These are phyloP conservation scores for Zygogramma bicolorata DNA, from an alignment of 2,888 invertebrate genomes.

Conservation along the genomic window DNA sequence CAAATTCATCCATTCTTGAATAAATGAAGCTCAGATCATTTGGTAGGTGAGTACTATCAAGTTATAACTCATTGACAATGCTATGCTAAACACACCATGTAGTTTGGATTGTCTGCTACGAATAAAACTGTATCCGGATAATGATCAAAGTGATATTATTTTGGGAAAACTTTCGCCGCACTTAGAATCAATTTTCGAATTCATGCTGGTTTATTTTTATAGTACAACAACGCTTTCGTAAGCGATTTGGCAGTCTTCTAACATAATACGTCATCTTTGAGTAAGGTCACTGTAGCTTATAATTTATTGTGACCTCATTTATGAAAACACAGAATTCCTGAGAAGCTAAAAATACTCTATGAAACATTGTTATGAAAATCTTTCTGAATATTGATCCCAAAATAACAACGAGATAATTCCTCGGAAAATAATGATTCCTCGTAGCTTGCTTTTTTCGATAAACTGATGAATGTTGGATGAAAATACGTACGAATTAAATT, in stretches of 20 bases:
- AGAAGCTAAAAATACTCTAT: slow-evolving; percentile 20
- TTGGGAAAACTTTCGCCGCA: neutral
- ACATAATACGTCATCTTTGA: slow-evolving; percentile 23
- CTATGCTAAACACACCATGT: neutral
- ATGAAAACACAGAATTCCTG: slow-evolving; percentile 15
- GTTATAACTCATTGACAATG: too few species aligned
- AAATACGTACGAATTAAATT: too few species aligned
- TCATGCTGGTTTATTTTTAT: neutral
- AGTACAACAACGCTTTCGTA: neutral
- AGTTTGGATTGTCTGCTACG: neutral
- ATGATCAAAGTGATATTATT: neutral
- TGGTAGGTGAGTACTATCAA: too few species aligned
- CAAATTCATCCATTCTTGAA: too few species aligned
- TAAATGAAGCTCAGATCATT: too few species aligned
- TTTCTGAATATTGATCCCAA: neutral
- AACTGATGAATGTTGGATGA: too few species aligned
- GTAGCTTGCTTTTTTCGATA: neutral
- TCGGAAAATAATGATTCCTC: neutral
- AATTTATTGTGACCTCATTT: slow-evolving; percentile 31
- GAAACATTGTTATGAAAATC: slow-evolving; percentile 16
- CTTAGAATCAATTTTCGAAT: neutral
- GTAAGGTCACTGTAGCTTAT: slow-evolving; percentile 25
- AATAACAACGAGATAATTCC: neutral
- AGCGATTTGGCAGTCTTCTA: neutral
- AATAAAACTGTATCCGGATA: neutral